phyloP scores from a whole-genome alignment of 2,113 vertebrate species.

The Salvator merianae region DNA sequence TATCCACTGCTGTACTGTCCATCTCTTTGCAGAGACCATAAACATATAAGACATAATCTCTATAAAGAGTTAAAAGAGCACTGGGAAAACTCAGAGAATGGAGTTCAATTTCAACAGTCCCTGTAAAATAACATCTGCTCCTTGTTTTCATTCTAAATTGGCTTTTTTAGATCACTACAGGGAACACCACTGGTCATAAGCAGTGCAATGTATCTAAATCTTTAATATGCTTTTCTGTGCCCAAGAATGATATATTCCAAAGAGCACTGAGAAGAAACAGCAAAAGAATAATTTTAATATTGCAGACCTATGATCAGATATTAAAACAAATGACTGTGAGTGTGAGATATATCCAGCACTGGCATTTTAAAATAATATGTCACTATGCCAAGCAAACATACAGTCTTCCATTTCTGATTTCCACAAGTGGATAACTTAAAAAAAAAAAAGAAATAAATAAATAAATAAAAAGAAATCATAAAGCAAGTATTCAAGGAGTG shows the following conservation, averaged over 20 bases:
- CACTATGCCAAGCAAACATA: background rate
- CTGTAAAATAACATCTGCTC: constrained; percentile 58
- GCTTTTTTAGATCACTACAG: constrained; percentile 60
- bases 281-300: constrained; percentile 46
- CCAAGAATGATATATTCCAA: constrained; percentile 32
- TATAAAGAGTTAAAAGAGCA: constrained; percentile 40
- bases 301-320: constrained; percentile 58
- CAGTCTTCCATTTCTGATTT: background rate
- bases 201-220: constrained; percentile 62
- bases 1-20: constrained; percentile 11
- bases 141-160: constrained; percentile 59
- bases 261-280: background rate
- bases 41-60: constrained; percentile 38
- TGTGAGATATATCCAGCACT: constrained; percentile 41
- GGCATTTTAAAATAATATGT: constrained; percentile 39
- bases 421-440: background rate
- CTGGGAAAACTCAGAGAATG: constrained; percentile 32
- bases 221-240: constrained; percentile 61
- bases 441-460: background rate
- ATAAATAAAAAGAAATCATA: background rate
- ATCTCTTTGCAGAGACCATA: constrained; percentile 38
- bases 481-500: background rate
- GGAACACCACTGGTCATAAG: constrained; percentile 39
- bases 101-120: constrained; percentile 47
- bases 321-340: constrained; percentile 47